A percentile compares a stretch with the other conserved stretches of the same genome.
Conservation (phyloP, 1,140 invertebrate species). For the Acyrthosiphon pisum region DNA sequence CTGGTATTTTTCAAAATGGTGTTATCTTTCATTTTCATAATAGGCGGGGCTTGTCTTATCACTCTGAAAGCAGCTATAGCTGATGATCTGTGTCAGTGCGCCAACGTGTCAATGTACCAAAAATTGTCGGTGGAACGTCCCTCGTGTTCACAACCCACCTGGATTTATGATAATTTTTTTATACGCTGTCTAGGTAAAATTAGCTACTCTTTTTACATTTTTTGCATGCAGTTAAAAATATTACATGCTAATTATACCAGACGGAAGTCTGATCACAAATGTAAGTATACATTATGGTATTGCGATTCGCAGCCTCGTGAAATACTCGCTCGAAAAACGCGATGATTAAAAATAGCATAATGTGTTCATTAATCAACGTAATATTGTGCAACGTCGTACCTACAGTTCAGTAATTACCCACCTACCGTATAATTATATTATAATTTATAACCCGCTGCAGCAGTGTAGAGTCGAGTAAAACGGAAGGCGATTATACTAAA, state of each 20-base stretch:
- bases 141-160: not conserved
- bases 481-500: not conserved
- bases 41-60: not conserved
- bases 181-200: no score
- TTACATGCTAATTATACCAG: not conserved
- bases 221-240: not conserved
- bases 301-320: not conserved
- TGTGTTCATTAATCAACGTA: not conserved
- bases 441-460: not conserved
- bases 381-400: not conserved
- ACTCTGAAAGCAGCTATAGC: not conserved
- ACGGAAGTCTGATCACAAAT: not conserved
- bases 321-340: not conserved
- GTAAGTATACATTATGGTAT: not conserved
- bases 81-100: not conserved
- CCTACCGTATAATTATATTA: not conserved
- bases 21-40: not conserved
- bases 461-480: not conserved
- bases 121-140: not conserved
- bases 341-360: not conserved
- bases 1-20: not conserved
- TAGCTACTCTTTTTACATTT: not conserved
- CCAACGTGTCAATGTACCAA: not conserved
- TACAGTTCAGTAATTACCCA: not conserved
- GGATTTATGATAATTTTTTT: no score